phyloP scores from a whole-genome alignment of 2,888 invertebrate species.

The Nephrotoma flavescens region DNA sequence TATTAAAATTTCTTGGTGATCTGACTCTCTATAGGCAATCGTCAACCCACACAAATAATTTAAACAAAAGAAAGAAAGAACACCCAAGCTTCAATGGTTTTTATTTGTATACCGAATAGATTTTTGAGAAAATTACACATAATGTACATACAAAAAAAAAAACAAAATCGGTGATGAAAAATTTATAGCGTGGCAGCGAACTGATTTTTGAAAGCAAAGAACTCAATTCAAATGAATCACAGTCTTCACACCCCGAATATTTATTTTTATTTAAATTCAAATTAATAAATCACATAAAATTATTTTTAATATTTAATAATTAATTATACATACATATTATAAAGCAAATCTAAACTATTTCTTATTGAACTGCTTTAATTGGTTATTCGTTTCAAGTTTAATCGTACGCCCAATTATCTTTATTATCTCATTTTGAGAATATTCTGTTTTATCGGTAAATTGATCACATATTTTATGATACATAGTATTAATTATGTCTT shows the following conservation, averaged over 20 bases:
- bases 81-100: no score
- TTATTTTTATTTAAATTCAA: background rate
- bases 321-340: background rate
- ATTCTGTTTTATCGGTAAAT: slow-evolving; percentile 11
- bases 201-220: background rate
- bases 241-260: no score
- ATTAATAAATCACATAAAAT: background rate
- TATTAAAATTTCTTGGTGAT: no score
- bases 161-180: no score
- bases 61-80: no score
- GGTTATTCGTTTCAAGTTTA: slow-evolving; percentile 18
- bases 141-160: no score
- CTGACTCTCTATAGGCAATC: no score
- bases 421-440: slow-evolving; percentile 13
- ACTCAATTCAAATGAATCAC: background rate
- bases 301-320: background rate
- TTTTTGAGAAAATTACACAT: no score
- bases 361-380: slow-evolving; percentile 11
- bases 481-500: slow-evolving; percentile 21
- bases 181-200: background rate
- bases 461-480: slow-evolving; percentile 16
- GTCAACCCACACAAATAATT: no score
- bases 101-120: no score
- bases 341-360: background rate
- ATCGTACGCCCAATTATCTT: slow-evolving; percentile 18